Conservation (phyloP, 2,888 invertebrate genomes). For the Hoplodrina blanda region DNA sequence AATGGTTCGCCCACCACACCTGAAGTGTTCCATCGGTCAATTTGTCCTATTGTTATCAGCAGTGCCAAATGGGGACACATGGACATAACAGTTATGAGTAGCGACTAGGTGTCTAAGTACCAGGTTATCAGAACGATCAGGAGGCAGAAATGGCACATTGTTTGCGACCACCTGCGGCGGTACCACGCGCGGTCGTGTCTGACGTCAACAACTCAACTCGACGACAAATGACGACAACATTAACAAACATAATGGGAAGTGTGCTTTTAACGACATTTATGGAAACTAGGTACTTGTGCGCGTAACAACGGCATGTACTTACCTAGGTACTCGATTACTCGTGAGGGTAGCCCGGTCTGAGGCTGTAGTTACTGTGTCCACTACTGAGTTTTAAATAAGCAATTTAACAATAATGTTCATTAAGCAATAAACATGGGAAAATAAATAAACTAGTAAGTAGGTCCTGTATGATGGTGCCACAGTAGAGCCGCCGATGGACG, state of each 20-base stretch:
- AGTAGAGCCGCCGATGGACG: no score
- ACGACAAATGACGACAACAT: constrained; percentile 8
- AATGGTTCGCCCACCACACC: constrained; percentile 28
- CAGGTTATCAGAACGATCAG: constrained; percentile 47
- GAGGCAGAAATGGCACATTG: constrained; percentile 55
- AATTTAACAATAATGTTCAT: not conserved
- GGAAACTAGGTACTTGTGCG: not conserved
- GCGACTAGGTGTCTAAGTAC: constrained; percentile 16
- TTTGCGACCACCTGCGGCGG: constrained; percentile 54
- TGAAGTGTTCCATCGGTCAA: not conserved
- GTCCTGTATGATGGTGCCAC: no score
- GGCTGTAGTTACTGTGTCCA: no score
- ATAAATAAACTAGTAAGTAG: not conserved
- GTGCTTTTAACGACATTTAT: not conserved
- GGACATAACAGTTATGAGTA: constrained; percentile 39
- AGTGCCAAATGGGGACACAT: constrained; percentile 26
- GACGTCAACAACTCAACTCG: constrained; percentile 42
- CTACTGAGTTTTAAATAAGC: no score
- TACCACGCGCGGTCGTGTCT: not conserved
- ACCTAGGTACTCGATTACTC: no score
- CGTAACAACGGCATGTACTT: no score
- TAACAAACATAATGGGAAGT: constrained; percentile 10
- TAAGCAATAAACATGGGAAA: not conserved
- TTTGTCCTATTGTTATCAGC: constrained; percentile 15
- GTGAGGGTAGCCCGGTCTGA: no score